Evolutionary conservation across 1,140 invertebrate genomes (phyloP), one percentile per base, ranked within the genome.

Genomic region (Rhyzopertha dominica): DNA sequence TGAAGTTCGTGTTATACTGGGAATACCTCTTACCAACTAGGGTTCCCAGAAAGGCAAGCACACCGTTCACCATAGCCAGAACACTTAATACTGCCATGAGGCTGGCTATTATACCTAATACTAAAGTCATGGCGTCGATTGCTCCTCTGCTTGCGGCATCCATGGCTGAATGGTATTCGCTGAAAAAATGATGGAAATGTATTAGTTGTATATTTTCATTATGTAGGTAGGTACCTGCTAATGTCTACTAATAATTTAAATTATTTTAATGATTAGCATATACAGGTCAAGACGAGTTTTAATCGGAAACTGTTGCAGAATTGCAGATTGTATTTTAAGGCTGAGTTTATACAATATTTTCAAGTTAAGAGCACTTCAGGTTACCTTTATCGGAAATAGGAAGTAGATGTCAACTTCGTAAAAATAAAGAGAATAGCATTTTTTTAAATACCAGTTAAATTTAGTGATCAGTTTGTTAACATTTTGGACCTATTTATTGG

Each of bases 131-230:
- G 2, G 84, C 90, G 37, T 82, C 77, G 17, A 80, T 73, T 8
- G 93, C 94, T 0, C 94, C 95, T 59, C 85, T 84, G 1, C 83
- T 82, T 0, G 90, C 93, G 3, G 93, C 93, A 62, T 96, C 92
- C 16, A 97, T 66, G 0, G 88, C 73, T 49, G 88, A 92, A 1
- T 78, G 72, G 56, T 93, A 89, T 53, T 82, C 67, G 22, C 91
- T 95, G 56, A 39, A 70, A 70, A 24, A 55, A 31, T 26, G 24
- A 41, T 28, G 20, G 3, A 14, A 9, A 41, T 13, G n/a, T n/a
- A n/a, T n/a, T n/a, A n/a, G 5, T 5, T 12, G 16, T 8, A 31
- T 12, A 31, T 31, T 31, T 31, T 31, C 5, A 31, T 12, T 31
- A 13, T 31, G 5, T 31, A 26, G n/a, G 25, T 8, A 26, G n/a